Conservation (phyloP, 1,140 invertebrate species). For the Plodia interpunctella region DNA sequence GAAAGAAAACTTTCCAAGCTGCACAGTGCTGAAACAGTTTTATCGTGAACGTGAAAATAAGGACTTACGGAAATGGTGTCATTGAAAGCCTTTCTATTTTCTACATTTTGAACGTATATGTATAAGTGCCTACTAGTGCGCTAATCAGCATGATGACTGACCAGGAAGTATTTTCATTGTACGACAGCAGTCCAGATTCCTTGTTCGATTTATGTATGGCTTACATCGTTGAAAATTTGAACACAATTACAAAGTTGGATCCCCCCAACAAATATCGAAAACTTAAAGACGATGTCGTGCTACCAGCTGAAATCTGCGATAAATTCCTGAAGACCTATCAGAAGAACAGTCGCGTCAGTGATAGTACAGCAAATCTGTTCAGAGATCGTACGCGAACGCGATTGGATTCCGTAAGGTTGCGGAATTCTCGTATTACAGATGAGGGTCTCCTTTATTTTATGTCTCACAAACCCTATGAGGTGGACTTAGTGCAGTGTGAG, state of each 20-base stretch:
- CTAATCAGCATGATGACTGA: slow-evolving; percentile 41
- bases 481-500: slow-evolving; percentile 86
- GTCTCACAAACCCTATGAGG: slow-evolving; percentile 83
- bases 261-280: slow-evolving; percentile 38
- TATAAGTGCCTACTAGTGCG: slow-evolving; percentile 17
- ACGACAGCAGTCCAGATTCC: slow-evolving; percentile 46
- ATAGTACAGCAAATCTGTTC: slow-evolving; percentile 85
- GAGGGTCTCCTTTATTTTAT: slow-evolving; percentile 82
- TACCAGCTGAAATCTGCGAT: slow-evolving; percentile 68
- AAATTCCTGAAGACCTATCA: slow-evolving; percentile 80
- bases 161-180: slow-evolving; percentile 38
- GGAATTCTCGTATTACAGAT: slow-evolving; percentile 84
- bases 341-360: slow-evolving; percentile 78
- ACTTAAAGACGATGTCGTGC: slow-evolving; percentile 51
- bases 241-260: slow-evolving; percentile 47
- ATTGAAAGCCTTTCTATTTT: slow-evolving; percentile 21
- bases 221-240: slow-evolving; percentile 49
- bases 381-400: slow-evolving; percentile 81
- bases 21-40: not conserved
- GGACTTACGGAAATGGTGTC: slow-evolving; percentile 20
- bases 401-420: slow-evolving; percentile 83
- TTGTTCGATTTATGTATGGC: slow-evolving; percentile 52
- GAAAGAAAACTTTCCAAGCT: not conserved
- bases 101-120: slow-evolving; percentile 20
- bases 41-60: not conserved